A percentile compares a stretch with the other conserved stretches of the same genome.
Evolutionary conservation across 2,113 vertebrate genomes (phyloP).

Genomic region (Triplophysa dalaica): DNA sequence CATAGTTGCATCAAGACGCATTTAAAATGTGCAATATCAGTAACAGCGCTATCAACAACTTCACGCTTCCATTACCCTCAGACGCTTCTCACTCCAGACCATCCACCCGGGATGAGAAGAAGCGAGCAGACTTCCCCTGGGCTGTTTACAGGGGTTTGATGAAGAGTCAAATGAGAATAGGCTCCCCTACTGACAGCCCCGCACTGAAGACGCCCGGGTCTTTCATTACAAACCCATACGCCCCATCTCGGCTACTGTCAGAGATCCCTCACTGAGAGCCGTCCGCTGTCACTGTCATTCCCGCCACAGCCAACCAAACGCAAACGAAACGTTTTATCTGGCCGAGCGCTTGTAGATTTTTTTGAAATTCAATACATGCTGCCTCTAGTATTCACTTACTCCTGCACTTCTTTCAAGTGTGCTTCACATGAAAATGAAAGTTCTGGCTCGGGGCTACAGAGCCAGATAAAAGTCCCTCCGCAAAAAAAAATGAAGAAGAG

Average conservation of each 20-base stretch:
- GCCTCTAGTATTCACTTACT: conserved; percentile 71
- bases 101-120: conserved; percentile 48
- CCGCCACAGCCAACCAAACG: conserved; percentile 22
- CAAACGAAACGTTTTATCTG: conserved; percentile 50
- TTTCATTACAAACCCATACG: conserved; percentile 29
- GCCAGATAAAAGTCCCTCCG: conserved; percentile 55
- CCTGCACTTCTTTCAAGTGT: conserved; percentile 72
- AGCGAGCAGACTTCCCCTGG: conserved; percentile 46
- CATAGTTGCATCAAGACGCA: conserved; percentile 37
- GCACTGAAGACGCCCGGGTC: conserved; percentile 34
- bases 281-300: conserved; percentile 43
- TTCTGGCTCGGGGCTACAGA: conserved; percentile 66
- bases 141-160: conserved; percentile 58
- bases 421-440: conserved; percentile 74
- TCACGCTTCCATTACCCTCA: conserved; percentile 47
- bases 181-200: conserved; percentile 40
- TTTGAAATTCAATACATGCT: conserved; percentile 65
- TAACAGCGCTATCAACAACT: conserved; percentile 43
- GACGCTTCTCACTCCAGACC: conserved; percentile 46
- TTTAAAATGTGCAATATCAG: conserved; percentile 43
- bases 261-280: conserved; percentile 29
- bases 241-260: conserved; percentile 21
- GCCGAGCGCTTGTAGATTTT: conserved; percentile 57
- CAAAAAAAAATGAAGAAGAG: conserved; percentile 9
- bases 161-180: conserved; percentile 51